phyloP scores from a whole-genome alignment of 2,113 vertebrate genomes.

The Balaenoptera acutorostrata region DNA sequence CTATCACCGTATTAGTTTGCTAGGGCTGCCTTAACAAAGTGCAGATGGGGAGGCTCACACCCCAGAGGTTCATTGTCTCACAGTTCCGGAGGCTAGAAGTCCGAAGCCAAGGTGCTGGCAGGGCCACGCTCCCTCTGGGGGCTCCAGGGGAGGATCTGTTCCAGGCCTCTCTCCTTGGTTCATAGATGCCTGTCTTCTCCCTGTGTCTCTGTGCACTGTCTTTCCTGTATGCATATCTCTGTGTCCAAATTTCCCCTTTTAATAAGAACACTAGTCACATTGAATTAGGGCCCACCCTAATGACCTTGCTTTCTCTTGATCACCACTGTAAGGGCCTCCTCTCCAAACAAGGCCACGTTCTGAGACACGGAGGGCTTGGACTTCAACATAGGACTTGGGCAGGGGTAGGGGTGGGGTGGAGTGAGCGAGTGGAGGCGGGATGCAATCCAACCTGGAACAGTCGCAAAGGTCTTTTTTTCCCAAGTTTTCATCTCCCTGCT shows the following conservation, averaged over 20 bases:
- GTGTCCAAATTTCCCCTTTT: not conserved
- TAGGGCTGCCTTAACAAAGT: accelerated
- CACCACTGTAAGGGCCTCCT: not conserved
- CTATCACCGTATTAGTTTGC: accelerated
- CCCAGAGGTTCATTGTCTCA: accelerated
- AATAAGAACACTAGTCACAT: not conserved
- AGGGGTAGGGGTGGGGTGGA: not conserved
- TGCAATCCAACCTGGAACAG: not conserved
- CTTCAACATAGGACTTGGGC: not conserved
- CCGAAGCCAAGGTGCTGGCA: no score
- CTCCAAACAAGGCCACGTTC: not conserved
- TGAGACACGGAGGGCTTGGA: not conserved
- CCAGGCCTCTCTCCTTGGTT: not conserved
- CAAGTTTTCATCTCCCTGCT: not conserved
- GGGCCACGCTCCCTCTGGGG: not conserved
- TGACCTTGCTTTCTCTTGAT: not conserved
- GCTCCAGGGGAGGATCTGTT: not conserved
- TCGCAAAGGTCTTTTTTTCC: not conserved
- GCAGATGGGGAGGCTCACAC: accelerated
- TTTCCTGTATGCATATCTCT: not conserved
- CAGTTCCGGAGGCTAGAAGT: not conserved
- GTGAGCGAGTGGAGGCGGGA: not conserved
- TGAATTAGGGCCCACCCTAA: not conserved
- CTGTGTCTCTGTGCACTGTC: not conserved
- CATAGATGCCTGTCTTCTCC: not conserved